Evolutionary conservation across 2,888 invertebrate genomes (phyloP), one percentile per base, ranked within the genome.

Genomic region (Cephalotes varians): DNA sequence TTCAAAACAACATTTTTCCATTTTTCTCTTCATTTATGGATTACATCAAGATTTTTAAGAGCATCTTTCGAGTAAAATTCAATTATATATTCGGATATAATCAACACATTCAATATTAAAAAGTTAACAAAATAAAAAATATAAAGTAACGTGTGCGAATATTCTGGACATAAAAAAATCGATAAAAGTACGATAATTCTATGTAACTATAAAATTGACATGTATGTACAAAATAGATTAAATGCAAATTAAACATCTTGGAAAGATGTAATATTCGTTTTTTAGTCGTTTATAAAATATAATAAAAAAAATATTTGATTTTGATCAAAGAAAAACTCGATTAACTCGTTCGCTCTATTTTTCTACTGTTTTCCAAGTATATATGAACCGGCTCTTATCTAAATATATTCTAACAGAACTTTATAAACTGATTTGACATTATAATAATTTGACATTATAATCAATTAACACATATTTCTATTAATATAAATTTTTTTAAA

Each of bases 271-370:
- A 64, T 25, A 40, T 64, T 9, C 6, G 44, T n/a, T 37, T 51
- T 54, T 15, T 51, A 34, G 6, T 15, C n/a, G 5, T 51, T 69
- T 9, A 34, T 37, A 51, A 67, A 1, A 15, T 12, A 28, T 0
- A 21, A 67, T 65, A 65, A 67, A 47, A 67, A 47, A 40, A 65
- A 28, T 18, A 67, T 67, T 1, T 4, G 15, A 67, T n/a, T 67
- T 47, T 0, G 0, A 65, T 65, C n/a, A 18, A n/a, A 47, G 10
- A 47, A 28, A 44, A 67, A 10, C 25, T 5, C 12, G 25, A 37
- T 25, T 40, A 21, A 37, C 40, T 18, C 21, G 9, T 51, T 51
- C 15, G 15, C 15, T 51, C 7, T 21, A 21, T 7, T 71, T 67
- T 67, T 67, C 18, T 47, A n/a, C n/a, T 67, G 3, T 5, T 67